phyloP scores from a whole-genome alignment of 2,797 vertebrate genomes.

The Spinus olivaceus region DNA sequence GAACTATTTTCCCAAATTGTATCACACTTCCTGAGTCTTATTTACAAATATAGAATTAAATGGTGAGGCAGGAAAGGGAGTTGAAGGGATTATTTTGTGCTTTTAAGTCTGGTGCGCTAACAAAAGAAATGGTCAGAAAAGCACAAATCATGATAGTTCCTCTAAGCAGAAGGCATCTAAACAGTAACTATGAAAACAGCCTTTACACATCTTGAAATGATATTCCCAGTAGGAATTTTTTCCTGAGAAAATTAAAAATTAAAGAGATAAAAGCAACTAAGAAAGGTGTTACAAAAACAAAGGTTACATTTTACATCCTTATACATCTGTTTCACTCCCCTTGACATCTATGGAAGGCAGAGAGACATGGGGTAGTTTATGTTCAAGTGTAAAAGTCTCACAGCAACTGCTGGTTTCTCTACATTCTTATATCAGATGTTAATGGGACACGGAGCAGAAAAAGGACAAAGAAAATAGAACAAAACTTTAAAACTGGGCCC shows the following conservation, averaged over 20 bases:
- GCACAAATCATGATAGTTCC: not conserved
- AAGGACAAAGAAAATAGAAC: not conserved
- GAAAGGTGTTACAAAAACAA: not conserved
- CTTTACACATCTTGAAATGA: not conserved
- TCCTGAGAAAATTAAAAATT: not conserved
- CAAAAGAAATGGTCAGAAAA: not conserved
- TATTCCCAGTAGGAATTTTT: not conserved
- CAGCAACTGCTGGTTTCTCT: not conserved
- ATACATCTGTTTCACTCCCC: not conserved
- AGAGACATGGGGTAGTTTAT: not conserved
- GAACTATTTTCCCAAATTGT: not conserved
- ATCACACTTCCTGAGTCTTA: not conserved
- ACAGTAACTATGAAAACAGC: not conserved
- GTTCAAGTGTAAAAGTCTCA: not conserved
- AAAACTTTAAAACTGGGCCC: not conserved
- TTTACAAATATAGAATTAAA: not conserved
- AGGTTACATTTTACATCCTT: not conserved
- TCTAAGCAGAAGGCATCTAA: not conserved
- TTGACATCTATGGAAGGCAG: not conserved
- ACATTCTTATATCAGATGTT: not conserved
- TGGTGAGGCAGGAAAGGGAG: not conserved
- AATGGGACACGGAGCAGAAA: not conserved
- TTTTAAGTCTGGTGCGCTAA: not conserved
- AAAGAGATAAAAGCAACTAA: not conserved
- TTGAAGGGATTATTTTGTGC: not conserved